A percentile compares a stretch with the other conserved stretches of the same genome.
Evolutionary conservation across 2,888 invertebrate species (phyloP).

Genomic region (Anthophora plumipes): DNA sequence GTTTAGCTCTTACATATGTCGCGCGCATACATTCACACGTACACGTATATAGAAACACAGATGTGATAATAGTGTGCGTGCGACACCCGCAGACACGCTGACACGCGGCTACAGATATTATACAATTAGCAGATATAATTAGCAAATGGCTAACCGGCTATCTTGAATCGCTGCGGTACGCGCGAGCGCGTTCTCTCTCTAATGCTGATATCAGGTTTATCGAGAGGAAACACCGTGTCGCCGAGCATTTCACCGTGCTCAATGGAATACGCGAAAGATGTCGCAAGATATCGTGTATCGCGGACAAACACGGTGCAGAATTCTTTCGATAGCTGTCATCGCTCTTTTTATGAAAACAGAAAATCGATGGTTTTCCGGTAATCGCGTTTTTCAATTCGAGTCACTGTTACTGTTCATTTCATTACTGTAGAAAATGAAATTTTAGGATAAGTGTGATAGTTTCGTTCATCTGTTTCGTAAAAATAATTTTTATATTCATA

Average conservation of each 20-base stretch:
- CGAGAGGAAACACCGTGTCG: slow-evolving; percentile 9
- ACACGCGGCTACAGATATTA: slow-evolving; percentile 40
- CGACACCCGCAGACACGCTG: slow-evolving; percentile 17
- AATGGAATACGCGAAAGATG: neutral
- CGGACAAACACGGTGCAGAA: too few species aligned
- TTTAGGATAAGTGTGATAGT: too few species aligned
- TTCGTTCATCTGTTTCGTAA: too few species aligned
- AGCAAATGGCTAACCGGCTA: slow-evolving; percentile 56
- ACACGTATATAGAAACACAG: slow-evolving; percentile 7
- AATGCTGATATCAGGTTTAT: slow-evolving; percentile 2
- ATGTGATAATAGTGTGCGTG: neutral
- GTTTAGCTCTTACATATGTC: slow-evolving; percentile 54
- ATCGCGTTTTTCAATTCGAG: too few species aligned
- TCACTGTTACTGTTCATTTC: too few species aligned
- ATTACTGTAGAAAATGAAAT: too few species aligned
- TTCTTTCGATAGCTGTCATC: too few species aligned
- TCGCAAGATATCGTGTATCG: neutral
- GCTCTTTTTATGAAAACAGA: too few species aligned
- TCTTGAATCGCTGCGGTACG: slow-evolving; percentile 48
- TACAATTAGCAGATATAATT: slow-evolving; percentile 66
- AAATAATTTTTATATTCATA: too few species aligned
- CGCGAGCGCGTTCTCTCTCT: neutral
- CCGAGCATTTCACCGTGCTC: slow-evolving; percentile 9
- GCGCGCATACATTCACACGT: neutral
- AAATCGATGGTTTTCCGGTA: too few species aligned